These are phyloP conservation scores for Aphaenogaster rudis DNA, from an alignment of 1,140 invertebrate genomes.

Conservation along the genomic window DNA sequence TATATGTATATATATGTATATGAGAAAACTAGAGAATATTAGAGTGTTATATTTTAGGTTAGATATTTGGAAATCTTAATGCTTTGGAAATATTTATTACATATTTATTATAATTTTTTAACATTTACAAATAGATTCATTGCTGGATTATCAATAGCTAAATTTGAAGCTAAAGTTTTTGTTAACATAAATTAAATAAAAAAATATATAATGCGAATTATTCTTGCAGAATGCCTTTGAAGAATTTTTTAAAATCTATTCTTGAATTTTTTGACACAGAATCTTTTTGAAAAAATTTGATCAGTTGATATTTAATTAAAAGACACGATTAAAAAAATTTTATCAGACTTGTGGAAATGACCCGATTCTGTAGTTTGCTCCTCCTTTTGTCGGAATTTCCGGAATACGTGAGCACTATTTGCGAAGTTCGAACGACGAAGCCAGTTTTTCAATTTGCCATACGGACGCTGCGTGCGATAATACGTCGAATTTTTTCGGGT, in stretches of 20 bases:
- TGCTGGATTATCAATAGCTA: background rate
- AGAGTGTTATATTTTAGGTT: background rate
- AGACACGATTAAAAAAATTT: constrained; percentile 18
- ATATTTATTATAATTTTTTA: background rate
- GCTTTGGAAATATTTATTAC: background rate
- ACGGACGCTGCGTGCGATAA: constrained; percentile 51
- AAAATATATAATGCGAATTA: background rate
- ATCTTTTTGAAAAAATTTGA: background rate
- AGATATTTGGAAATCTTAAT: background rate
- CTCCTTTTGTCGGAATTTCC: constrained; percentile 53
- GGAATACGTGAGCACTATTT: constrained; percentile 54
- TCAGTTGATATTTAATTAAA: constrained; percentile 54
- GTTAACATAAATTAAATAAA: background rate
- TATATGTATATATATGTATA: too few species aligned
- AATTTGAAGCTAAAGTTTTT: background rate
- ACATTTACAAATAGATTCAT: background rate
- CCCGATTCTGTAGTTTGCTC: constrained; percentile 25
- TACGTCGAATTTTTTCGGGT: constrained; percentile 59
- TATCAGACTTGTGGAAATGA: constrained; percentile 24
- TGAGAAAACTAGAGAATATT: too few species aligned
- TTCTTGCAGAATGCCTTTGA: background rate
- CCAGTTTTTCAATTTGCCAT: constrained; percentile 64
- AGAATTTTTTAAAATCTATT: background rate
- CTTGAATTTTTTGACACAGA: constrained; percentile 3
- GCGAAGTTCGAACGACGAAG: constrained; percentile 48